These are phyloP conservation scores for Oscheius sp. DNA, from an alignment of 1,140 invertebrate genomes.

Conservation along the genomic window DNA sequence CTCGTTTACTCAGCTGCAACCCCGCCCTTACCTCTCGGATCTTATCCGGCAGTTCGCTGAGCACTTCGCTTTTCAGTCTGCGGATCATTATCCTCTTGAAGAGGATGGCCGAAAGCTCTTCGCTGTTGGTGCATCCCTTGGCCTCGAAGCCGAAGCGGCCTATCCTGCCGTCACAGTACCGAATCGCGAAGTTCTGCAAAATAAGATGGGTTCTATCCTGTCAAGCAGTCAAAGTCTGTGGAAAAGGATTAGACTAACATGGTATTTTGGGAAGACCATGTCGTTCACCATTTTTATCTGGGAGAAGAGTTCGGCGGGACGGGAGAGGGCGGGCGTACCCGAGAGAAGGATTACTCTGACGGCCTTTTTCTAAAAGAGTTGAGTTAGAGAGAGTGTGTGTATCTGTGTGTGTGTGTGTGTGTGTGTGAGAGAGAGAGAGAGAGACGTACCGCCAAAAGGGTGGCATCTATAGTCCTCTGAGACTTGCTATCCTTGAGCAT, in stretches of 20 bases:
- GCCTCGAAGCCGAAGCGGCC: conserved; percentile 46
- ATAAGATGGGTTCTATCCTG: too few relatives aligned
- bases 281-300: conserved; percentile 71
- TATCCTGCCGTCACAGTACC: conserved; percentile 78
- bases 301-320: conserved; percentile 81
- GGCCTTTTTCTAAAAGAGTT: too few relatives aligned
- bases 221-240: too few relatives aligned
- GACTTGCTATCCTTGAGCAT: conserved; percentile 47
- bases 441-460: conserved; percentile 42
- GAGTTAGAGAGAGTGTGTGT: too few relatives aligned
- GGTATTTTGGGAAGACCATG: conserved; percentile 62
- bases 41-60: conserved; percentile 80
- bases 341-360: conserved; percentile 77
- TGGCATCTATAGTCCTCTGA: conserved; percentile 51
- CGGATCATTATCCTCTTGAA: conserved; percentile 66
- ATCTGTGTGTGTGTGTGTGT: too few relatives aligned
- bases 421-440: too few relatives aligned
- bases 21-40: conserved; percentile 68
- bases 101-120: conserved; percentile 65
- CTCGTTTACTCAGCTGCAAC: not conserved
- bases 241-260: too few relatives aligned
- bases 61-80: conserved; percentile 79
- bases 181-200: conserved; percentile 68
- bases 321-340: conserved; percentile 88
- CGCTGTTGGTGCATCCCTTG: conserved; percentile 63